Conservation (phyloP, 2,113 vertebrate species). For the Eubucco bourcierii region DNA sequence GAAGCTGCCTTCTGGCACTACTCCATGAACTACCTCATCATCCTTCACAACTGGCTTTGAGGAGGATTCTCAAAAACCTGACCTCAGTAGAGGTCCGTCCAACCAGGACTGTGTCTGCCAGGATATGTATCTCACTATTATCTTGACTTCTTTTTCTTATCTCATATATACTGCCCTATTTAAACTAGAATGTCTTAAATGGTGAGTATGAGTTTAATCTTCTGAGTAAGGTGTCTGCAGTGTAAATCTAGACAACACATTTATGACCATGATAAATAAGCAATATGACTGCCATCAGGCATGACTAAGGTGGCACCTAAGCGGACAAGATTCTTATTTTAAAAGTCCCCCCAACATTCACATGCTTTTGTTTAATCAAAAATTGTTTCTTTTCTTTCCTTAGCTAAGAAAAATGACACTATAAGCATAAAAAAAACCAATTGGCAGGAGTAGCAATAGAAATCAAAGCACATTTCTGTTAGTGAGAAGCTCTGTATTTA, state of each 20-base stretch:
- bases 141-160: not conserved
- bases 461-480: not conserved
- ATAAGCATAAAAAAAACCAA: not conserved
- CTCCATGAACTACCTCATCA: not conserved
- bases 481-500: not conserved
- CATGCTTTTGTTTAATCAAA: not conserved
- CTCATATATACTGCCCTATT: not conserved
- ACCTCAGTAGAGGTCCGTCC: not conserved
- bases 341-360: not conserved
- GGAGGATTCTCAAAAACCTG: not conserved
- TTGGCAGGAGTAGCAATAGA: not conserved
- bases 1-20: not conserved
- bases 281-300: rapidly evolving
- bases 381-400: not conserved
- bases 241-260: not conserved
- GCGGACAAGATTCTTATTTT: not conserved
- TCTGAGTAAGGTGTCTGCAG: not conserved
- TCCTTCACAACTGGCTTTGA: not conserved
- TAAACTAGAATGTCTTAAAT: not conserved
- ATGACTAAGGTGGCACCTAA: not conserved
- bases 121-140: not conserved
- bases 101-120: not conserved
- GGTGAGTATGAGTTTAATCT: not conserved
- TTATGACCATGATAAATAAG: not conserved
- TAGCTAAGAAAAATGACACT: not conserved